Evolutionary conservation across 2,113 vertebrate species (phyloP), one percentile per base, ranked within the genome.

Genomic region (Rhegmatorhina hoffmannsi): DNA sequence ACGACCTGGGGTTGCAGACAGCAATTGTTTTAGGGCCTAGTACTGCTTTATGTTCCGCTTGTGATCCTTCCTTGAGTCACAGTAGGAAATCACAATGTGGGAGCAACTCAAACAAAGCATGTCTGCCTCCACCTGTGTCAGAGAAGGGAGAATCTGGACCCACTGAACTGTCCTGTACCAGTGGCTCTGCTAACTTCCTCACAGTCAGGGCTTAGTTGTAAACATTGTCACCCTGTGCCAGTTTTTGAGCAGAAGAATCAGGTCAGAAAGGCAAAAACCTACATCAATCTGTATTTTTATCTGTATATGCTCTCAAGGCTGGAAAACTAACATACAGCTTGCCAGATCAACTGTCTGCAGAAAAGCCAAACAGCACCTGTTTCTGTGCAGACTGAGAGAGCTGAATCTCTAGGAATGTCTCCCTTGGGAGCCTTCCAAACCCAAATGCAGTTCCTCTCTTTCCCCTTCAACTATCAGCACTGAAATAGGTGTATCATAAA

Each of bases 311-410:
- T 93, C 44, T 80, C 40, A 12, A 46, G 26, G 24, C 38, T 68
- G 69, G n/a, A 78, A 91, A 83, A 84, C 36, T 60, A 90, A 73
- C 40, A 26, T 7, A 36, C 2, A 34, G 12, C 38, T 40, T 62
- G 60, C 17, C 60, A 68, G 55, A 63, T 31, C 13, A 59, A 36
- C 49, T 56, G 8, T 17, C 17, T 28, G 50, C 47, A 52, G 52
- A 59, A 29, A 7, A 68, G 44, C 52, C 1, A 2, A 89, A 43
- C 44, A 56, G 78, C 40, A 15, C 0, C 0, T 53, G 18, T 60
- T 72, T 47, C 70, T 81, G 15, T 47, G 29, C 0, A 0, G 36
- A 26, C 33, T 84, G 1, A 1, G 43, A 81, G 62, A 87, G 29
- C 18, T 84, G 25, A 62, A 64, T 49, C 44, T 82, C 40, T 40